Base-by-base conservation (phyloP, 2,113 vertebrate species). In the Ornithorhynchus anatinus region DNA sequence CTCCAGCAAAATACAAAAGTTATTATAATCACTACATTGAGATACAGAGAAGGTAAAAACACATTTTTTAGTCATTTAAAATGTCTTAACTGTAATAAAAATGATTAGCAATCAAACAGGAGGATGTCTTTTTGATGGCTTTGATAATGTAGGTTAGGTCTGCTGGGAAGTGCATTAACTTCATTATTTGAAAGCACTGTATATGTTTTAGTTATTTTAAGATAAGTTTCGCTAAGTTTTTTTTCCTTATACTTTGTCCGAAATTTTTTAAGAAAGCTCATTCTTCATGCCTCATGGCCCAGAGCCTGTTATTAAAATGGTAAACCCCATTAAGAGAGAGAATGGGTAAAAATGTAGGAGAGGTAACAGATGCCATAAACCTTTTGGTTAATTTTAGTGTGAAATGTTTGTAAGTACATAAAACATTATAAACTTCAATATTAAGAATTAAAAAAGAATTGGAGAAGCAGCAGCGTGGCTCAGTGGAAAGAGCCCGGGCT, bases 1-100 rank as follows among this genome's bases (percentile, higher is more conserved):
- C 59, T 69, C 22, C 29, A 56, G 68, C 48, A 72, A 62, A 23
- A 58, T 36, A 37, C 32, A 57, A 71, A 65, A 45, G 22, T 32
- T 56, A 51, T 20, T 56, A 9, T 25, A 29, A 32, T 69, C 35
- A 60, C 43, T 71, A 25, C 60, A 31, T 59, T 56, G 33, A 54
- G 22, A 48, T 54, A 31, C 23, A 48, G 20, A 80, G 45, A 59
- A 38, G 47, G 23, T 17, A 57, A 22, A 38, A 68, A n/a, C 40
- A 31, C 12, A 15, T 37, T 13, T 70, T 37, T 37, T 11, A 19
- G 8, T 45, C 25, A 48, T 42, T 68, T 60, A 47, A 68, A 60
- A 15, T 40, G 32, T 40, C 42, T 53, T 51, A 40, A 61, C 32
- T 62, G 14, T 13, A 53, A 3, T 35, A 39, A 56, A 27, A 59